Evolutionary conservation across 2,888 invertebrate genomes (phyloP).

Genomic region (Thymelicus lineola): DNA sequence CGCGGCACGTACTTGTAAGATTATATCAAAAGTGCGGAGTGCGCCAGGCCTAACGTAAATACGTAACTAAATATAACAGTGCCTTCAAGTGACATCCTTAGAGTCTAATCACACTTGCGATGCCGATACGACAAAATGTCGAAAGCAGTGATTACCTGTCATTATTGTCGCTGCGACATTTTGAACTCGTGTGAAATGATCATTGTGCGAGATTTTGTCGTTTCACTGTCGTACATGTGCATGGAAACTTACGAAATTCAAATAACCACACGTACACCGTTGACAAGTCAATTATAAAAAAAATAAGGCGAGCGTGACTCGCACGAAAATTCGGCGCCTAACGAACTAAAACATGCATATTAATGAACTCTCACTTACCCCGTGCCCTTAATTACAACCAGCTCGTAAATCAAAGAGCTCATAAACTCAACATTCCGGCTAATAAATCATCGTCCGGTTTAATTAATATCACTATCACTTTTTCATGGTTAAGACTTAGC

Average conservation of each 20-base stretch:
- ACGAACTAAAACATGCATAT: slow-evolving; percentile 34
- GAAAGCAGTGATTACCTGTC: too few relatives aligned
- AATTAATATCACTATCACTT: slow-evolving; percentile 42
- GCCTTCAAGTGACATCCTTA: too few relatives aligned
- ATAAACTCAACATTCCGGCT: slow-evolving; percentile 43
- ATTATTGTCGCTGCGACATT: too few relatives aligned
- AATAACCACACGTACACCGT: neutral
- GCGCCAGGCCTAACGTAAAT: too few relatives aligned
- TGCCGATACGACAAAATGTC: too few relatives aligned
- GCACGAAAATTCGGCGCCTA: slow-evolving; percentile 23
- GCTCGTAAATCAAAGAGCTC: slow-evolving; percentile 46
- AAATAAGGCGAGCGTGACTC: slow-evolving; percentile 23
- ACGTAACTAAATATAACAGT: too few relatives aligned
- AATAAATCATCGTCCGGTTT: slow-evolving; percentile 47
- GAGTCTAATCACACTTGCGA: too few relatives aligned
- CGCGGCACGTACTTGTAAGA: too few relatives aligned
- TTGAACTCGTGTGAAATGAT: too few relatives aligned
- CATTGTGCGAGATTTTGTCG: too few relatives aligned
- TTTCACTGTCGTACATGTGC: too few relatives aligned
- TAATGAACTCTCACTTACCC: slow-evolving; percentile 34
- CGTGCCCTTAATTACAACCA: slow-evolving; percentile 35
- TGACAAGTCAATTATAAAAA: slow-evolving; percentile 33
- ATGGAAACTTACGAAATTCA: neutral
- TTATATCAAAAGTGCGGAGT: too few relatives aligned
- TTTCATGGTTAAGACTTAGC: slow-evolving; percentile 1